Conservation (phyloP, 2,888 invertebrate genomes). For the Tolmerus cingulatus region DNA sequence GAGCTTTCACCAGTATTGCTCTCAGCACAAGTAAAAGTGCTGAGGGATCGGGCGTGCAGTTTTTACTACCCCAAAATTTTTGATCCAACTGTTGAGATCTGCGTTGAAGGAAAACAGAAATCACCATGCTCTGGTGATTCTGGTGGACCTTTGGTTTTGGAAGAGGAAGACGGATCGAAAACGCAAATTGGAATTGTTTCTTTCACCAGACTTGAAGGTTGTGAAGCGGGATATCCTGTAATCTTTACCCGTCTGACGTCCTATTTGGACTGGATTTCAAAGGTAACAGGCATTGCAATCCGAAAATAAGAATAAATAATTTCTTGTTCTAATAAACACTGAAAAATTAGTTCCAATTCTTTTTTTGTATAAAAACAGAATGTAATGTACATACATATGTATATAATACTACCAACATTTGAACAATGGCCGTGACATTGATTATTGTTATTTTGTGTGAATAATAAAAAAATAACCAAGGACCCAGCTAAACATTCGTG, state of each 20-base stretch:
- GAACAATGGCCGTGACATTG: too few relatives aligned
- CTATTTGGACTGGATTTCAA: neutral
- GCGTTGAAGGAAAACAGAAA: neutral
- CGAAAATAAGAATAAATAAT: neutral
- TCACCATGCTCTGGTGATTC: conserved; percentile 23
- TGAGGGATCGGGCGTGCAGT: neutral
- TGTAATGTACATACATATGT: too few relatives aligned
- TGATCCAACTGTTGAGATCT: conserved; percentile 14
- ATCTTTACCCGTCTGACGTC: neutral
- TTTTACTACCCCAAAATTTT: neutral
- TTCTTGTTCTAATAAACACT: too few relatives aligned
- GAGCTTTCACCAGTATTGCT: neutral
- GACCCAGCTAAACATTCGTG: too few relatives aligned
- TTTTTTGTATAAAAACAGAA: too few relatives aligned
- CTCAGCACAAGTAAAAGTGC: neutral
- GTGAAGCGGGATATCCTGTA: neutral
- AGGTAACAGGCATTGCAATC: conserved; percentile 1
- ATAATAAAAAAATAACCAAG: too few relatives aligned
- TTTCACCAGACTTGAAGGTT: neutral
- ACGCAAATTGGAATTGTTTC: neutral
- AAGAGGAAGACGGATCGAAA: neutral
- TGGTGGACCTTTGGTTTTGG: neutral
- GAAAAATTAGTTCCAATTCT: too few relatives aligned
- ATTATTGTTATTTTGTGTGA: too few relatives aligned
- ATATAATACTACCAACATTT: too few relatives aligned